Evolutionary conservation across 92 coral and sea anemone species (phyloP), one percentile per base, ranked within the genome.

Genomic region (Palythoa grandiflora): DNA sequence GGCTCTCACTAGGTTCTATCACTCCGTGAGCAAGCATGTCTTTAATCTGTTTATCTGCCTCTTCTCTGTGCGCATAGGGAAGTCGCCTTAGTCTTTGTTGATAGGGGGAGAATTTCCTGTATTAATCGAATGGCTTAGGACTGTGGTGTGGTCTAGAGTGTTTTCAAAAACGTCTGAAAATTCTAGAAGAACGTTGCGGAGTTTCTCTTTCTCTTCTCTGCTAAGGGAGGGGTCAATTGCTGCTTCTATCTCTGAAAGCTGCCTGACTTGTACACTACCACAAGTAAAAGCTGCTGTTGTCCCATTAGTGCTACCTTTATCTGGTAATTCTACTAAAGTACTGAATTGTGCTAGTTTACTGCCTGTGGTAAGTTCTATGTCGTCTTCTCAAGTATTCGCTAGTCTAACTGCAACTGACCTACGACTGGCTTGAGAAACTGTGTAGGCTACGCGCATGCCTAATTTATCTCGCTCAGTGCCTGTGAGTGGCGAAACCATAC

Each of bases 181-280:
- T 52, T 71, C 76, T 21, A 36, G 21, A 1, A 84, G 19, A 70
- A 84, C 78, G 17, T 68, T 84, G 20, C 79, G 87, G n/a, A 84
- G 66, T 44, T 71, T 71, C 21, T 19, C 51, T 20, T 84, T 84
- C 44, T 84, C 87, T 70, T 70, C 38, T 2, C 77, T 51, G 54
- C 87, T 71, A n/a, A 71, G 87, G 15, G 87, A 68, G 12, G 89
- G 72, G 39, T 89, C 89, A 14, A 89, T 55, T 12, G 55, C 65
- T 40, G 88, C 81, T 66, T 89, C 92, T 28, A 89, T 89, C 80
- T 89, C 73, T n/a, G 90, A 48, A 66, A 88, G n/a, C 52, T 47
- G 61, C 9, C 71, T 59, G 44, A 75, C 60, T 4, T 35, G 20
- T 57, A 87, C 60, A 38, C 84, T 75, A 40, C 70, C 73, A 63